Conservation (phyloP, 2,888 invertebrate species). For the Rhingia campestris region DNA sequence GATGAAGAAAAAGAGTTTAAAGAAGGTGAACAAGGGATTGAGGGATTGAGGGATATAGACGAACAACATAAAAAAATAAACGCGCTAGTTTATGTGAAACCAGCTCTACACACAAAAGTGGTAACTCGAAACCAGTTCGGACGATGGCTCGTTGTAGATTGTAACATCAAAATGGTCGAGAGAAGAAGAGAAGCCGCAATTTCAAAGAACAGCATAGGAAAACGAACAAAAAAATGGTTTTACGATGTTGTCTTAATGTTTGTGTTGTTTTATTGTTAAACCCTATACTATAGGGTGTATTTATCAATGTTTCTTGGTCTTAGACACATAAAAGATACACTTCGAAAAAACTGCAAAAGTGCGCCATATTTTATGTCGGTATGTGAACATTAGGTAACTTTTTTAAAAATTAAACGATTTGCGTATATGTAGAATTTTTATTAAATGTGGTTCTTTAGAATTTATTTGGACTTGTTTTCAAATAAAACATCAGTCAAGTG, state of each 20-base stretch:
- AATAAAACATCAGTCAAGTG: too few species aligned
- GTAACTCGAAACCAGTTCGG: slow-evolving; percentile 64
- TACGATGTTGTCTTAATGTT: slow-evolving; percentile 12
- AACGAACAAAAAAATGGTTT: slow-evolving; percentile 7
- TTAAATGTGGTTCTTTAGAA: too few species aligned
- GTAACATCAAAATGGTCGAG: not conserved
- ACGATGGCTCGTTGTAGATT: slow-evolving; percentile 1
- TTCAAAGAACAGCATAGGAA: slow-evolving; percentile 15
- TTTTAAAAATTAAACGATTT: too few species aligned
- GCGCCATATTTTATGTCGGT: too few species aligned
- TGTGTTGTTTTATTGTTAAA: not conserved
- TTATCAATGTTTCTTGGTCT: too few species aligned
- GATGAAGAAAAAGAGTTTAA: not conserved
- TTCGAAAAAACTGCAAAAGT: too few species aligned
- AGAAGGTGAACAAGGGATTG: not conserved
- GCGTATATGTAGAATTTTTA: too few species aligned
- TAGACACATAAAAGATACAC: too few species aligned
- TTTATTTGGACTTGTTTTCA: too few species aligned
- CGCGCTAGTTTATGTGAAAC: slow-evolving; percentile 47
- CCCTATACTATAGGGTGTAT: not conserved
- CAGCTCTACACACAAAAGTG: slow-evolving; percentile 54
- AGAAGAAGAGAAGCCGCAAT: slow-evolving; percentile 1
- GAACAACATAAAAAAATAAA: slow-evolving; percentile 25
- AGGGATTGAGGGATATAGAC: not conserved
- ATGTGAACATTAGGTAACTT: too few species aligned